Evolutionary conservation across 2,113 vertebrate genomes (phyloP).

Genomic region (Gnathonemus echidnorhynchus): DNA sequence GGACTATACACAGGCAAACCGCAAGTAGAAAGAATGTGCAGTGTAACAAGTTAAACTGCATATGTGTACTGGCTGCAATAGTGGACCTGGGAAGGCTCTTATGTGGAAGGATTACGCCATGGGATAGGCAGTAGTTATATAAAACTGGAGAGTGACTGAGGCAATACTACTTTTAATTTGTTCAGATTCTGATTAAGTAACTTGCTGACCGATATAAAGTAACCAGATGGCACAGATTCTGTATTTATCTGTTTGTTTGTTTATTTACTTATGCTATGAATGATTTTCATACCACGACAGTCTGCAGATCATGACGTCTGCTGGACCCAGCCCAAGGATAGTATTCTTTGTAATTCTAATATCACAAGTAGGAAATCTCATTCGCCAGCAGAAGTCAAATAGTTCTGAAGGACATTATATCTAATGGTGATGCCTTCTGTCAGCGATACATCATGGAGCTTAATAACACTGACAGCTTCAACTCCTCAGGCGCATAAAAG

Average conservation of each 20-base stretch:
- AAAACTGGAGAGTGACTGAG: background rate
- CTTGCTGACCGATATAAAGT: background rate
- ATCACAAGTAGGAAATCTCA: background rate
- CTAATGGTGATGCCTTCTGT: background rate
- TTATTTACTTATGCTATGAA: background rate
- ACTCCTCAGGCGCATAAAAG: background rate
- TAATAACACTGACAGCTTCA: constrained; percentile 19
- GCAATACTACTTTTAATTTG: background rate
- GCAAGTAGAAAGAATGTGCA: background rate
- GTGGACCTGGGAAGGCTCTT: too few relatives aligned
- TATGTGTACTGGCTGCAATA: too few relatives aligned
- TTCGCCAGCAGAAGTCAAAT: background rate
- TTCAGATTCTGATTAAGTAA: background rate
- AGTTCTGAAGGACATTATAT: background rate
- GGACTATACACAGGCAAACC: background rate
- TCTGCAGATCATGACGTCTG: background rate
- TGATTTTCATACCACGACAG: background rate
- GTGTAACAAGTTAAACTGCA: background rate
- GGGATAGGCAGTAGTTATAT: background rate
- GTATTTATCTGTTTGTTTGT: background rate
- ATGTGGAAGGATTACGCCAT: background rate
- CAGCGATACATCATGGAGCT: background rate
- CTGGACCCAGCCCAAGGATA: background rate
- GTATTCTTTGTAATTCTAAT: background rate
- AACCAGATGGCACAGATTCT: background rate